Evolutionary conservation across 2,797 vertebrate genomes (phyloP).

Genomic region (Poeciliopsis paucimaculata): DNA sequence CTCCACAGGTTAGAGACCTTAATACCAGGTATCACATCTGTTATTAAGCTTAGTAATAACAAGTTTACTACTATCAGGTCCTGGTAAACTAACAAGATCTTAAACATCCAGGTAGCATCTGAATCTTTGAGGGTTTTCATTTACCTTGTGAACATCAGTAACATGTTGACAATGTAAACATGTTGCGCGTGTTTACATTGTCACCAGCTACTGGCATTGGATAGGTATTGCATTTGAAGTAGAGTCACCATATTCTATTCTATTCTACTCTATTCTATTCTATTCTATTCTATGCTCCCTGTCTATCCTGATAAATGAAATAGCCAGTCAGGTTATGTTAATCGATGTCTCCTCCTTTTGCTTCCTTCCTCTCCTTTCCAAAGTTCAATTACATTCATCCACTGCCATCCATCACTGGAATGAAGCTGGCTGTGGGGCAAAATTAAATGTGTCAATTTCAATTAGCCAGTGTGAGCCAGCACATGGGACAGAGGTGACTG

Average conservation of each 20-base stretch:
- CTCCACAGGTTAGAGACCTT: no score
- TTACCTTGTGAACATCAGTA: no score
- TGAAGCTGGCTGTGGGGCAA: slow-evolving; percentile 77
- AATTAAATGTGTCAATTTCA: slow-evolving; percentile 85
- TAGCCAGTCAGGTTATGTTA: slow-evolving; percentile 76
- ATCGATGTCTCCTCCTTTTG: slow-evolving; percentile 76
- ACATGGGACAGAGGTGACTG: slow-evolving; percentile 64
- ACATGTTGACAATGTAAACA: no score
- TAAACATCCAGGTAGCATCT: no score
- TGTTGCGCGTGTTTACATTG: neutral
- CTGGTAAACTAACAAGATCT: no score
- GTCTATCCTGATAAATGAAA: slow-evolving; percentile 77
- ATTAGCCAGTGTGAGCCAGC: slow-evolving; percentile 71
- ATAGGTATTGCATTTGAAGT: neutral
- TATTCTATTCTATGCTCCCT: slow-evolving; percentile 37
- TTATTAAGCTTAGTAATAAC: no score
- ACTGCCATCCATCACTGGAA: slow-evolving; percentile 82
- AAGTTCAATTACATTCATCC: slow-evolving; percentile 83
- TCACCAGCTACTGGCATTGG: neutral
- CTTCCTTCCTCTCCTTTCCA: slow-evolving; percentile 79
- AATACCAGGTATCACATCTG: no score
- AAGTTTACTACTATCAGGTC: no score
- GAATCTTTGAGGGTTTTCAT: no score
- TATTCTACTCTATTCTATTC: slow-evolving; percentile 27
- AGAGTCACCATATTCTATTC: neutral